Evolutionary conservation across 2,113 vertebrate genomes (phyloP), one percentile per base, ranked within the genome.

Genomic region (Asarcornis scutulata): DNA sequence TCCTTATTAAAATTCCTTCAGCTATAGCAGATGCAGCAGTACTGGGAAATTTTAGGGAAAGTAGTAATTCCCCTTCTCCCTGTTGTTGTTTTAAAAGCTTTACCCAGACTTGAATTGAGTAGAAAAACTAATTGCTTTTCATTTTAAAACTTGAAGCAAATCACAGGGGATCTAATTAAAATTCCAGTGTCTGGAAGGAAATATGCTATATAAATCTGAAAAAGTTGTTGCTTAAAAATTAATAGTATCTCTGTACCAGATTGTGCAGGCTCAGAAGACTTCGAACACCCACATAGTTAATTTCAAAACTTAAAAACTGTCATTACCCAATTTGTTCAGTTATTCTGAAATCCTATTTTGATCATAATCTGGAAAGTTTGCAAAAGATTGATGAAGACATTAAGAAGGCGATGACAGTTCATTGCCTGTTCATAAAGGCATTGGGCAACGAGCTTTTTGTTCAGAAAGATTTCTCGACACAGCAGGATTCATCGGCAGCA

Each of bases 131-230:
- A 97, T 95, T 96, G 91, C 88, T 90, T 94, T 97, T 97, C 88
- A 68, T 93, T 96, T 96, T 94, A 92, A 88, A 88, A 80, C 78
- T 86, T 64, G 84, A 91, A 93, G 81, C 44, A 82, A 74, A 56
- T 96, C 95, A 95, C 88, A 32, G 40, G 94, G 93, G 97, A 96
- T 69, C 93, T 74, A 92, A 97, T 97, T 97, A 97, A 97, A 96
- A 95, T 97, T 95, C 96, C 83, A 48, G 60, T 93, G 89, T 94
- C 93, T 95, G 90, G 67, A 72, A 93, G 85, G 86, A 96, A 95
- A 95, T 95, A 83, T 76, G 72, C 78, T 50, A 73, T 89, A 79
- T 58, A 97, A 89, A 82, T 81, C 81, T 66, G 75, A 96, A 83
- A 87, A 95, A 89, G 56, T 40, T 92, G 88, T 88, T 89, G 34